phyloP scores from a whole-genome alignment of 2,113 vertebrate genomes.

The Promerops cafer region DNA sequence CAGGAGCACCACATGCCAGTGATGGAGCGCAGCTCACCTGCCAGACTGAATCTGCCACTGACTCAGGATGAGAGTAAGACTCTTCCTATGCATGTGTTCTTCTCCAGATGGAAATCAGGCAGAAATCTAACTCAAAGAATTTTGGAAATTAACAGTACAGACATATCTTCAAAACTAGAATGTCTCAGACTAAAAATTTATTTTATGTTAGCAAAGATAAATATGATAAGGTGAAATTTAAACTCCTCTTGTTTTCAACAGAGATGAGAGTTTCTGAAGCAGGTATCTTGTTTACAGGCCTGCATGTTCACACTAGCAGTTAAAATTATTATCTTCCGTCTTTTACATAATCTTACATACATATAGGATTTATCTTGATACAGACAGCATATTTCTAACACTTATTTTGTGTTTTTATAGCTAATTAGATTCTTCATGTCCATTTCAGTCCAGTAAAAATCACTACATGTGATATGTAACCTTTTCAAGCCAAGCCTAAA shows the following conservation, averaged over 20 bases:
- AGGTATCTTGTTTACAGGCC: background rate
- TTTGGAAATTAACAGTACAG: background rate
- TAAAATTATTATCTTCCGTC: background rate
- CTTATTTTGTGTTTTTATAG: background rate
- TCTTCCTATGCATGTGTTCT: background rate
- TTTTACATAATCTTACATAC: background rate
- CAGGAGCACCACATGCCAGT: background rate
- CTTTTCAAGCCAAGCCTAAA: background rate
- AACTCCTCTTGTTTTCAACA: background rate
- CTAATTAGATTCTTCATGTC: background rate
- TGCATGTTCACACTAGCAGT: background rate
- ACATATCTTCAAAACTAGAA: background rate
- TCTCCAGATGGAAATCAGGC: background rate
- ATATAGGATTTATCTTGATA: background rate
- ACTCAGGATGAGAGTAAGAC: slow-evolving; percentile 57
- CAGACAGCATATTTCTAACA: background rate
- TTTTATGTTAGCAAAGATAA: background rate
- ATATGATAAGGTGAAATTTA: background rate
- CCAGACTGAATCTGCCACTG: slow-evolving; percentile 28
- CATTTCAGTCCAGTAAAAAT: background rate
- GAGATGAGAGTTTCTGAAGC: background rate
- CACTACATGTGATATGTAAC: background rate
- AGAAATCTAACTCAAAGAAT: background rate
- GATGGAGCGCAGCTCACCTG: background rate
- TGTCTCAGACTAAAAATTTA: background rate